These are phyloP conservation scores for Halictus rubicundus DNA, from an alignment of 1,140 invertebrate species.

Conservation along the genomic window DNA sequence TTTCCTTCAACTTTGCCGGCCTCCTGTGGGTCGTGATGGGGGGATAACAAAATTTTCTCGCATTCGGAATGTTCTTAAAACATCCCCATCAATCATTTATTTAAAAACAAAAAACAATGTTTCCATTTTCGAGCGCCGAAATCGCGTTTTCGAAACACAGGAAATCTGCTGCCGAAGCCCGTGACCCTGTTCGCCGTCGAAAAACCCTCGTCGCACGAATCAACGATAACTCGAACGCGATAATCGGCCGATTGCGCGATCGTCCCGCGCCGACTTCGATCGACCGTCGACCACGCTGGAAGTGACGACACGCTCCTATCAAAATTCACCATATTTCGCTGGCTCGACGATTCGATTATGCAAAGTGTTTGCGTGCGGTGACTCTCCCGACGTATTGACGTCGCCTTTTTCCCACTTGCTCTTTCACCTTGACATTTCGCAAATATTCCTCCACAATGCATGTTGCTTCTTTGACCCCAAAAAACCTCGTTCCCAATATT, in stretches of 20 bases:
- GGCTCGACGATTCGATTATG: background rate
- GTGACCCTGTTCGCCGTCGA: background rate
- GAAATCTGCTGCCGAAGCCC: background rate
- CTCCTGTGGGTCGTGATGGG: too few relatives aligned
- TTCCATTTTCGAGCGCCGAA: too few relatives aligned
- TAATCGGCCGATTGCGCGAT: background rate
- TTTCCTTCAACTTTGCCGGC: too few relatives aligned
- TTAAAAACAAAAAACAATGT: too few relatives aligned
- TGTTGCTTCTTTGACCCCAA: too few relatives aligned
- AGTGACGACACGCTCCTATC: background rate
- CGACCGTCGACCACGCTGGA: background rate
- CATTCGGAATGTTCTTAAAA: too few relatives aligned
- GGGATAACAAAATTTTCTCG: too few relatives aligned
- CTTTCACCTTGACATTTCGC: too few relatives aligned
- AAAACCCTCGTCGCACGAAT: background rate
- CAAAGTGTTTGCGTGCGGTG: background rate
- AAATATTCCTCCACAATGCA: too few relatives aligned
- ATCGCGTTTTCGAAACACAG: slow-evolving; percentile 17
- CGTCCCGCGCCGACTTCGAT: background rate
- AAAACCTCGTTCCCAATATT: too few relatives aligned
- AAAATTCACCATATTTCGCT: slow-evolving; percentile 4
- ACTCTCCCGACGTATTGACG: background rate
- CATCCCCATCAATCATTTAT: too few relatives aligned
- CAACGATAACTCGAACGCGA: background rate
- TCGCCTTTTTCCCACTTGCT: background rate